Evolutionary conservation across 2,888 invertebrate genomes (phyloP), one percentile per base, ranked within the genome.

Genomic region (Scrobipalpa atriplicella): DNA sequence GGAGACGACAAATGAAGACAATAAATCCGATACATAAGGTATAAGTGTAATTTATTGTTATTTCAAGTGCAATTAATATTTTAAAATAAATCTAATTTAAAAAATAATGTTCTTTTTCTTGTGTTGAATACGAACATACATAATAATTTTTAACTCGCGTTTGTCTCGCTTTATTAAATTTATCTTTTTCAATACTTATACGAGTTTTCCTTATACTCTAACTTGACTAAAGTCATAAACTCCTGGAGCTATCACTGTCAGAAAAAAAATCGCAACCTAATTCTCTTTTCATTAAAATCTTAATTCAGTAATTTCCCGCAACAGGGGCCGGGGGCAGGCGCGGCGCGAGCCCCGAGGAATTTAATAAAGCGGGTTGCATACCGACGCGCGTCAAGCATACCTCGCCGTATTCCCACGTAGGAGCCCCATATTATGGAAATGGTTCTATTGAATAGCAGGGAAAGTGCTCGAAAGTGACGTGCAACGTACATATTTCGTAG

Each of bases 301-400:
- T 64, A 67, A 66, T 67, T 38, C 16, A 36, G 51, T 9, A 1
- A 10, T 2, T 8, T 16, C 10, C 16, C 13, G n/a, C 36, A 38
- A 11, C 18, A 18, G 38, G 10, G 5, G 54, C 65, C 47, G 5
- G 5, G 54, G 64, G 39, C 62, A 52, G 29, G 21, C 6, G 71
- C 70, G 64, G 68, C 69, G 78, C 80, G n/a, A 80, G 78, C 73
- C 77, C 64, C 62, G 39, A 73, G 83, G 89, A 88, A 89, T 89
- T 89, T 89, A 89, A 89, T 89, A 89, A 83, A 77, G 78, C 67
- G 58, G 62, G 66, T 68, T 75, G 78, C 83, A 81, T 83, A 79
- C 83, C 81, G 65, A 47, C 16, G 65, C 54, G 68, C 68, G 66
- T 64, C 54, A n/a, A 38, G 11, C 19, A 11, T 54, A 10, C 21